Evolutionary conservation across 1,140 invertebrate species (phyloP).

Genomic region (Stratiolaelaps scimitus): DNA sequence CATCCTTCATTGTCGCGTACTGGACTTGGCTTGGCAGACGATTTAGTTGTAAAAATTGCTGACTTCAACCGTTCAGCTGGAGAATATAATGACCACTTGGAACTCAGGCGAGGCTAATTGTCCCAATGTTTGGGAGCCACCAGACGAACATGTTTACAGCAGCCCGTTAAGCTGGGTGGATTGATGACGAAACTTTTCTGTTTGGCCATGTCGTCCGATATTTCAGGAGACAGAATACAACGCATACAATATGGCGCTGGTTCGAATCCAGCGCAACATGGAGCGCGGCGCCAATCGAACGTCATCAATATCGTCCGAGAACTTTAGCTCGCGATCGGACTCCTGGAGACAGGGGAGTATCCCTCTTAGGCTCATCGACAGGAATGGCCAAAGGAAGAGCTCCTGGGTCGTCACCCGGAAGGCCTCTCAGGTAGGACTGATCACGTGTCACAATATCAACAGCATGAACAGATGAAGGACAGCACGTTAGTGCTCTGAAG

Average conservation of each 20-base stretch:
- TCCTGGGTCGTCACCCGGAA: constrained; percentile 76
- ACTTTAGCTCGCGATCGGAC: constrained; percentile 67
- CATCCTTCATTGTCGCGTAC: no score
- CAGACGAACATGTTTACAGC: no score
- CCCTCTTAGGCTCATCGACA: constrained; percentile 45
- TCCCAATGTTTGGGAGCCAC: no score
- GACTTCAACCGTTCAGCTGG: background rate
- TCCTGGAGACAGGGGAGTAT: constrained; percentile 55
- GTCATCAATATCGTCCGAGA: constrained; percentile 65
- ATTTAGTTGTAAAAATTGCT: no score
- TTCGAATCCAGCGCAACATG: constrained; percentile 45
- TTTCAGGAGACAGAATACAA: constrained; percentile 48
- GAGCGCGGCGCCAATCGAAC: constrained; percentile 42
- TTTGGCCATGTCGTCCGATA: constrained; percentile 30
- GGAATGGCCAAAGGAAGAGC: constrained; percentile 52
- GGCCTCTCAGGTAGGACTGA: constrained; percentile 63
- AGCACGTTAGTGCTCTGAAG: no score
- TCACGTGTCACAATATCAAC: no score
- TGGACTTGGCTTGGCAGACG: no score
- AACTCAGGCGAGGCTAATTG: constrained; percentile 6
- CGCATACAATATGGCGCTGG: constrained; percentile 63
- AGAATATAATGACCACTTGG: constrained; percentile 21
- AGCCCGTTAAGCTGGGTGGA: no score
- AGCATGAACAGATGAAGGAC: no score
- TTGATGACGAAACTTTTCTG: no score